Conservation (phyloP, 2,888 invertebrate species). For the Rugalucina vietnamica region DNA sequence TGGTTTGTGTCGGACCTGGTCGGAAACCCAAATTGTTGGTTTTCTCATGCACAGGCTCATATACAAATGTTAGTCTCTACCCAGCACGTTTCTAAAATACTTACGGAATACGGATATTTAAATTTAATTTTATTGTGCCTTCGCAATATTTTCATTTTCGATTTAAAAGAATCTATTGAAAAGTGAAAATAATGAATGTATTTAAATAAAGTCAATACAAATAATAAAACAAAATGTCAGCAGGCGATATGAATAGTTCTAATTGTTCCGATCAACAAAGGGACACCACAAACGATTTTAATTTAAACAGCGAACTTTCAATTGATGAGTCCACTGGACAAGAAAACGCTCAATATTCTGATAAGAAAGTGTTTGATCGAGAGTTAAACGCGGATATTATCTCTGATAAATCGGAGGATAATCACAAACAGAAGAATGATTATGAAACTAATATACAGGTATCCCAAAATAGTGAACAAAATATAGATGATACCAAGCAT, state of each 20-base stretch:
- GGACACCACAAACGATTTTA: background rate
- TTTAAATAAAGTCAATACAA: conserved; percentile 13
- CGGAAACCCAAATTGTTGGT: too few relatives aligned
- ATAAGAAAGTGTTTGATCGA: background rate
- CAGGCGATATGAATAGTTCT: background rate
- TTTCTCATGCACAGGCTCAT: too few relatives aligned
- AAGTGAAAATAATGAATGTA: background rate
- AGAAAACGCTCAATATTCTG: background rate
- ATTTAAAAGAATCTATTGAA: conserved; percentile 5
- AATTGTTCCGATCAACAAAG: background rate
- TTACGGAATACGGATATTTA: too few relatives aligned
- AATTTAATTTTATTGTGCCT: background rate
- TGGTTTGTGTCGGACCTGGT: too few relatives aligned
- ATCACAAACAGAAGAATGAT: background rate
- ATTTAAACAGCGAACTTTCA: background rate
- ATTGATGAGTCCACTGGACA: background rate
- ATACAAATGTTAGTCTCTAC: too few relatives aligned
- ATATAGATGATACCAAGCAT: background rate
- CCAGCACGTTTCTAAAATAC: too few relatives aligned
- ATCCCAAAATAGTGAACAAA: background rate
- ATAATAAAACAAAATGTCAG: conserved; percentile 1
- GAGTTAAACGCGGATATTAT: background rate
- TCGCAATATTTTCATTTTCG: background rate
- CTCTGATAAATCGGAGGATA: background rate
- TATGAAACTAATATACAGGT: background rate